Percentiles rank a stretch among this genome's conserved stretches.
Conservation (phyloP, 2,888 invertebrate species). For the Drosophila demipolita region DNA sequence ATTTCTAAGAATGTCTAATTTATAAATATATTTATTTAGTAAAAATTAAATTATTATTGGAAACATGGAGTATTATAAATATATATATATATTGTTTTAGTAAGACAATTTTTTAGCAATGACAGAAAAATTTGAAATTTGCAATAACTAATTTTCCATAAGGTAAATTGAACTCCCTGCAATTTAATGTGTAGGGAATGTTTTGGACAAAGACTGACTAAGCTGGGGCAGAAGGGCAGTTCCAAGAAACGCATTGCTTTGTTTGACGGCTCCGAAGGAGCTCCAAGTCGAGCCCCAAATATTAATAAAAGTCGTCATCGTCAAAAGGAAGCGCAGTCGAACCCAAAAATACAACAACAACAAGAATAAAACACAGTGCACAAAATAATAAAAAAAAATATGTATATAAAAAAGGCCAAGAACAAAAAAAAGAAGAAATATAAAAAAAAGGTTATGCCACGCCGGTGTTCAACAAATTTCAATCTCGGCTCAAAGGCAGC, state of each 20-base stretch:
- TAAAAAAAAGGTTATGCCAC: conserved; percentile 68
- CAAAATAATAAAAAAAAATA: conserved; percentile 13
- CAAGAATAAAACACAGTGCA: conserved; percentile 24
- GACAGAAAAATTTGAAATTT: not conserved
- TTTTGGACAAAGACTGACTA: conserved; percentile 34
- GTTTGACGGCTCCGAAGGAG: conserved; percentile 43
- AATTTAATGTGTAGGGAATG: conserved; percentile 36
- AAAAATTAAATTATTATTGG: no score
- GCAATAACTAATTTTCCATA: not conserved
- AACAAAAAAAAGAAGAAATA: conserved; percentile 9
- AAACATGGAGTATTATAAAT: no score
- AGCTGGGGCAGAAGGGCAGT: conserved; percentile 59
- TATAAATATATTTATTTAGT: no score
- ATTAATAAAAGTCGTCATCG: conserved; percentile 79
- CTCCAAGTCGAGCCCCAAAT: conserved; percentile 71
- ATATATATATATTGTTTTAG: no score
- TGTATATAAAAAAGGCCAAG: conserved; percentile 13
- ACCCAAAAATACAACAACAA: conserved; percentile 46
- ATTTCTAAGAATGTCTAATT: not conserved
- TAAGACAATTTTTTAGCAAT: no score
- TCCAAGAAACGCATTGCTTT: conserved; percentile 74
- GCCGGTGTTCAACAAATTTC: conserved; percentile 80
- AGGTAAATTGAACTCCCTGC: not conserved
- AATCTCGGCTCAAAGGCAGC: conserved; percentile 74
- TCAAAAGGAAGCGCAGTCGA: conserved; percentile 75